Evolutionary conservation across 2,888 invertebrate species (phyloP).

Genomic region (Zygothrica quintamaculata): DNA sequence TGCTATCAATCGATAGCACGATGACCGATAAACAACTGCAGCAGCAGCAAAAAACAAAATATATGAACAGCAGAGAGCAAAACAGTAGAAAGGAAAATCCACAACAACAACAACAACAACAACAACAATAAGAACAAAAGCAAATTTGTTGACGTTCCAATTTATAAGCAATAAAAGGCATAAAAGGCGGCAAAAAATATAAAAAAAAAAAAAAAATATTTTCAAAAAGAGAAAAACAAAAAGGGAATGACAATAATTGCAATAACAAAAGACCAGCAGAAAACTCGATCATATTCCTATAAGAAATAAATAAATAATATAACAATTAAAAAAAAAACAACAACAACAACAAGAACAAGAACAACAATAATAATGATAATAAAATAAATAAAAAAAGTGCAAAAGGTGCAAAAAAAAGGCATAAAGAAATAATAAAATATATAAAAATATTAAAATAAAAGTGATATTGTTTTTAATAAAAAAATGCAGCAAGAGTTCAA

Average conservation of each 20-base stretch:
- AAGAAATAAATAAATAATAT: conserved; percentile 33
- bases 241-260: conserved; percentile 24
- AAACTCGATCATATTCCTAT: conserved; percentile 46
- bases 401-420: conserved; percentile 17
- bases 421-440: conserved; percentile 20
- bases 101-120: conserved; percentile 5
- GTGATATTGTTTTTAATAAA: conserved; percentile 71
- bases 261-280: conserved; percentile 52
- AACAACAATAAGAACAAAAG: background rate
- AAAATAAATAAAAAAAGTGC: conserved; percentile 6
- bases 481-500: conserved; percentile 77
- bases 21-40: conserved; percentile 46
- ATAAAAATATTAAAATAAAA: conserved; percentile 19
- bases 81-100: too few relatives aligned
- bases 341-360: conserved; percentile 19
- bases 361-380: conserved; percentile 18
- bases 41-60: conserved; percentile 9
- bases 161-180: conserved; percentile 38
- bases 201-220: background rate
- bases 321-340: conserved; percentile 6
- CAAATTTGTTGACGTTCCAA: background rate
- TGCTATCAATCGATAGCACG: conserved; percentile 37
- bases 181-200: conserved; percentile 17
- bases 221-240: conserved; percentile 13
- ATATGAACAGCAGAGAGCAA: background rate